Conservation (phyloP, 2,888 invertebrate species). For the Drosophila stalkeri region DNA sequence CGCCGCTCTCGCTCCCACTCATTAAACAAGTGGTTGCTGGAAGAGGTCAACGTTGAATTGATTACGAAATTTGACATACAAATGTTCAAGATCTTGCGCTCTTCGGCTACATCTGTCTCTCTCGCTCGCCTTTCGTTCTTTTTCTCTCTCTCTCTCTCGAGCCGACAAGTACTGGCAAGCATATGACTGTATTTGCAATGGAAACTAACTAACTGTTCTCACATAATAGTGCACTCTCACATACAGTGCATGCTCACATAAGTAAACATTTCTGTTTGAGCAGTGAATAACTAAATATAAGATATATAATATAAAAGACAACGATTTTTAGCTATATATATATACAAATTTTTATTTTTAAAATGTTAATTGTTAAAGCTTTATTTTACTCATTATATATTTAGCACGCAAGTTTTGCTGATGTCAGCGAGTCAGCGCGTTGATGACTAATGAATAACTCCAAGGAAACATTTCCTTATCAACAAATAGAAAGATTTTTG, state of each 20-base stretch:
- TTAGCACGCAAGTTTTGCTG: constrained; percentile 40
- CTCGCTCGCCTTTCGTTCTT: no score
- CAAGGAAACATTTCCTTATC: constrained; percentile 19
- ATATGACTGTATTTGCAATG: constrained; percentile 8
- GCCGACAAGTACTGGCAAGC: not conserved
- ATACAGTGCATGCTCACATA: not conserved
- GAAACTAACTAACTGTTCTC: constrained; percentile 16
- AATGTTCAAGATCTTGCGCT: constrained; percentile 34
- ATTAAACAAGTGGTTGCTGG: constrained; percentile 53
- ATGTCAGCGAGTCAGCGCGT: constrained; percentile 44
- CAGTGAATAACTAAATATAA: no score
- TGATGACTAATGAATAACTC: constrained; percentile 37
- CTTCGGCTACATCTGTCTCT: not conserved
- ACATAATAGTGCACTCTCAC: constrained; percentile 3
- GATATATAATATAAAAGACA: not conserved
- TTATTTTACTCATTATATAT: constrained; percentile 23
- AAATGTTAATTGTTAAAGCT: not conserved
- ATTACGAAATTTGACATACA: constrained; percentile 62
- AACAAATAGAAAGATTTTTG: not conserved
- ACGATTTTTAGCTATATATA: not conserved
- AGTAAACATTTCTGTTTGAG: not conserved
- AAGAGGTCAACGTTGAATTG: constrained; percentile 49
- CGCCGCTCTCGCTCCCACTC: not conserved
- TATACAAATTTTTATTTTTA: no score
- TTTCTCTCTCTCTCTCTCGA: not conserved